Conservation (phyloP, 2,113 vertebrate genomes). For the Sebastes schlegelii region DNA sequence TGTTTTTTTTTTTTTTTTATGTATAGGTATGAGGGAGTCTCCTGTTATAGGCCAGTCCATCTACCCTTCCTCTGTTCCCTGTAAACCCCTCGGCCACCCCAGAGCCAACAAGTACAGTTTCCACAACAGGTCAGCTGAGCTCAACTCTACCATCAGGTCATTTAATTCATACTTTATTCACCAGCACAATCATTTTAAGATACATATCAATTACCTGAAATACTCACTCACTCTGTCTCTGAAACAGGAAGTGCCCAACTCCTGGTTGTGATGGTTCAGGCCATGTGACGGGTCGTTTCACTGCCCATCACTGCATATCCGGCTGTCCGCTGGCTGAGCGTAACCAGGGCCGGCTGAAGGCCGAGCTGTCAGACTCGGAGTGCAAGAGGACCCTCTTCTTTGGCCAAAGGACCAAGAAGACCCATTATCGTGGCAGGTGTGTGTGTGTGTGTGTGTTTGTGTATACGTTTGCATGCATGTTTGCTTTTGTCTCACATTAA, state of each 20-base stretch:
- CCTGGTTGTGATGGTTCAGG: conserved; percentile 97
- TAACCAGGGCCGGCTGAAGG: conserved; percentile 94
- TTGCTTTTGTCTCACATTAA: background rate
- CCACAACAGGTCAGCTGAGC: conserved; percentile 91
- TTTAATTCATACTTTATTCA: background rate
- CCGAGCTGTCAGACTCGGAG: conserved; percentile 92
- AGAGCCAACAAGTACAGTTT: conserved; percentile 96
- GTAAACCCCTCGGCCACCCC: conserved; percentile 88
- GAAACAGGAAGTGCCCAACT: conserved; percentile 95
- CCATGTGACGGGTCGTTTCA: conserved; percentile 97
- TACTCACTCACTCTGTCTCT: conserved; percentile 15
- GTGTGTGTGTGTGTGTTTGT: background rate
- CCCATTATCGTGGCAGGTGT: conserved; percentile 95
- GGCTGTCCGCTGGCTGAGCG: conserved; percentile 97
- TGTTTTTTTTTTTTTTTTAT: conserved; percentile 18
- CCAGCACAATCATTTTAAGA: background rate
- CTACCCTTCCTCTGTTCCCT: conserved; percentile 88
- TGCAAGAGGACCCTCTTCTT: conserved; percentile 91
- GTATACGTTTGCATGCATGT: background rate
- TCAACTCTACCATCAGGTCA: background rate
- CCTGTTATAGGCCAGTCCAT: conserved; percentile 81
- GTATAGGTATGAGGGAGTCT: conserved; percentile 88
- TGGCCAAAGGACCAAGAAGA: conserved; percentile 91
- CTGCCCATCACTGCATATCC: conserved; percentile 97
- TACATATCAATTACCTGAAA: background rate